phyloP scores from a whole-genome alignment of 2,113 vertebrate genomes.

The Microtus pennsylvanicus region DNA sequence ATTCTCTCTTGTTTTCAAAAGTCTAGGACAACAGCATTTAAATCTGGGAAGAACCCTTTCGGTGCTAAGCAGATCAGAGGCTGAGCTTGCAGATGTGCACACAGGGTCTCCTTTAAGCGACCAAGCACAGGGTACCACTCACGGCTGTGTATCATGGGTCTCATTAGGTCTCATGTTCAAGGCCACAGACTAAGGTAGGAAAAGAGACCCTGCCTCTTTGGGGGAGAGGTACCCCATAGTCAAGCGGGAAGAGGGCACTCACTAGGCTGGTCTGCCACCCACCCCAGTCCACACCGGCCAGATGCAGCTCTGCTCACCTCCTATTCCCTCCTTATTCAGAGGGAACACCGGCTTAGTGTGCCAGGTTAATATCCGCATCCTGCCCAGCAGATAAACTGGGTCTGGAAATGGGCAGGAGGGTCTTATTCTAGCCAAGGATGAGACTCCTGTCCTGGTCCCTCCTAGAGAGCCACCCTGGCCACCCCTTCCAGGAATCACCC shows the following conservation, averaged over 20 bases:
- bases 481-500: not conserved
- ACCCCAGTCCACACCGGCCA: not conserved
- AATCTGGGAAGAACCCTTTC: not conserved
- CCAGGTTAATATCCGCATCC: not conserved
- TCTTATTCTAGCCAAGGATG: not conserved
- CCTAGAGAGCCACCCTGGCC: not conserved
- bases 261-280: not conserved
- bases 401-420: not conserved
- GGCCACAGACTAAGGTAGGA: not conserved
- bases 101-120: fast-evolving
- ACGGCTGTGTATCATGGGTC: no score
- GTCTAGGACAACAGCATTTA: not conserved
- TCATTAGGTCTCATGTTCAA: not conserved
- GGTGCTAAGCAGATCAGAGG: not conserved
- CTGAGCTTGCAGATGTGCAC: not conserved
- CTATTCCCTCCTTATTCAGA: not conserved
- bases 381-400: not conserved
- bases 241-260: not conserved
- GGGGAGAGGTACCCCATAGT: not conserved
- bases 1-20: not conserved
- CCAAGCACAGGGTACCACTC: fast-evolving
- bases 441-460: not conserved
- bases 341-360: not conserved
- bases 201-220: no score
- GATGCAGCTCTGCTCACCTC: not conserved